Evolutionary conservation across 2,113 vertebrate species (phyloP).

Genomic region (Leptocoma aspasia): DNA sequence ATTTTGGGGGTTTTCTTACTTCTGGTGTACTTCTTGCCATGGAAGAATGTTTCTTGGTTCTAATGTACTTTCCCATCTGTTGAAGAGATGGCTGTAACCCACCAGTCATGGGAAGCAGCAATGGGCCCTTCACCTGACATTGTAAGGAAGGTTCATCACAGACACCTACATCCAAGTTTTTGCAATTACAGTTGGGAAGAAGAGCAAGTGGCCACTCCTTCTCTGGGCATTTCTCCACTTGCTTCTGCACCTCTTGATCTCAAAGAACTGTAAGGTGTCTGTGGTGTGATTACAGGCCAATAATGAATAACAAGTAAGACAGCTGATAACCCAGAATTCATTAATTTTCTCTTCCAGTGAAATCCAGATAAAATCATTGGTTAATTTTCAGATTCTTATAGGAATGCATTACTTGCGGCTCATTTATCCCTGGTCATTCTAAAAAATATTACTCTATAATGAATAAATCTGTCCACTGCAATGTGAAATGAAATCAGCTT

Average conservation of each 20-base stretch:
- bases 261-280: not conserved
- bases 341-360: not conserved
- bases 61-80: not conserved
- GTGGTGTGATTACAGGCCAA: not conserved
- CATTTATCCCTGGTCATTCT: not conserved
- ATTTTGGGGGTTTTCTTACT: not conserved
- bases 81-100: not conserved
- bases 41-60: not conserved
- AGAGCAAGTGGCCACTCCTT: not conserved
- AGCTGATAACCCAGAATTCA: not conserved
- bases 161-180: not conserved
- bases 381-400: not conserved
- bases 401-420: not conserved
- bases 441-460: not conserved
- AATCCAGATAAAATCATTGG: not conserved
- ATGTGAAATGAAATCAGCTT: not conserved
- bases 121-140: not conserved
- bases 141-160: not conserved
- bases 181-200: not conserved
- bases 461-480: not conserved
- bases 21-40: not conserved
- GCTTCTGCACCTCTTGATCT: not conserved
- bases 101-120: not conserved
- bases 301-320: not conserved
- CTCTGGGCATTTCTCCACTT: not conserved